A percentile compares a stretch with the other conserved stretches of the same genome.
phyloP scores from a whole-genome alignment of 2,113 vertebrate genomes.

The Equus przewalskii region DNA sequence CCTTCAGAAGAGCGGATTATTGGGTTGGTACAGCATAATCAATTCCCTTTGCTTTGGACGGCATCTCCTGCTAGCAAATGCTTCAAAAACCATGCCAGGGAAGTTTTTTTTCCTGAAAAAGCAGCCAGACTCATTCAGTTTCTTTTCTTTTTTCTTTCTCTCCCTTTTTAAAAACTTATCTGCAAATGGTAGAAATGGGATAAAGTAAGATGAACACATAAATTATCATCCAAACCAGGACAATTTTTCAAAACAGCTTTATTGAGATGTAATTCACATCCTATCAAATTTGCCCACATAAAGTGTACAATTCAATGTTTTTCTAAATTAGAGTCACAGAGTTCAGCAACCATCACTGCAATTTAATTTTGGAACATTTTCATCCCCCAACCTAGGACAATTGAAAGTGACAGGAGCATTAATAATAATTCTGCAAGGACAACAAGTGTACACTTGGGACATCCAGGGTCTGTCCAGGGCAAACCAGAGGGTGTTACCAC shows the following conservation, averaged over 20 bases:
- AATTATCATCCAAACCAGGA: constrained; percentile 41
- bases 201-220: constrained; percentile 8
- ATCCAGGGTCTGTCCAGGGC: background rate
- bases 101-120: background rate
- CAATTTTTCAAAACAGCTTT: background rate
- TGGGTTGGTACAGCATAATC: background rate
- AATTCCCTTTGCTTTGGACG: background rate
- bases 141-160: background rate
- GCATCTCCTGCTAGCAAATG: constrained; percentile 6
- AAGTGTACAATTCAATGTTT: background rate
- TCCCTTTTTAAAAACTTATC: background rate
- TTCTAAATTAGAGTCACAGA: background rate
- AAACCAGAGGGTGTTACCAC: background rate
- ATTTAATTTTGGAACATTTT: constrained; percentile 15
- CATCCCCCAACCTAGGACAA: background rate
- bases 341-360: background rate
- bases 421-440: background rate
- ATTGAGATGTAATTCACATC: background rate
- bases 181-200: background rate
- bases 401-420: background rate
- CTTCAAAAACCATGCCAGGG: background rate
- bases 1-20: background rate
- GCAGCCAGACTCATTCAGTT: background rate
- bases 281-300: background rate
- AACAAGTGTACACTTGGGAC: background rate